Percentiles rank a stretch among this genome's conserved stretches.
phyloP scores from a whole-genome alignment of 1,140 invertebrate genomes.

The Thaumatotibia leucotreta region DNA sequence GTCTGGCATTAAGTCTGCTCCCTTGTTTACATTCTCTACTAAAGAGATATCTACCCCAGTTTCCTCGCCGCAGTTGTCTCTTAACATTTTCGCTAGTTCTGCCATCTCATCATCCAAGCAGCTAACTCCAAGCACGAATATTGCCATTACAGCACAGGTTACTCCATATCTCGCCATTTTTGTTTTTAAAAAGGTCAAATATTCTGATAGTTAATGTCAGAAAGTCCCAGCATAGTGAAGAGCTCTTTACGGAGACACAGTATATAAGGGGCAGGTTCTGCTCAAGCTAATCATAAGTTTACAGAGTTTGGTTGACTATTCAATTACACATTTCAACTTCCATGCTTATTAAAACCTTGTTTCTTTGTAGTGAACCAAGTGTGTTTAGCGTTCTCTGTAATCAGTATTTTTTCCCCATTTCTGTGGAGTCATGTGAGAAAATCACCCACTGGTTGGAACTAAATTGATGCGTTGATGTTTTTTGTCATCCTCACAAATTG shows the following conservation, averaged over 20 bases:
- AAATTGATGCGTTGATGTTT: constrained; percentile 2
- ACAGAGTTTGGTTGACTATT: constrained; percentile 7
- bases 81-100: constrained; percentile 53
- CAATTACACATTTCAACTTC: constrained; percentile 34
- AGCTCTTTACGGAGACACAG: neutral
- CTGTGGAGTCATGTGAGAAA: constrained; percentile 38
- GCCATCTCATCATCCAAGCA: constrained; percentile 56
- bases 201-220: neutral
- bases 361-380: constrained; percentile 21
- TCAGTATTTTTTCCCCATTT: constrained; percentile 31
- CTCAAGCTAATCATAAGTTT: neutral
- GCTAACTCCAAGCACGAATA: constrained; percentile 14
- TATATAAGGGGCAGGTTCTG: constrained; percentile 32
- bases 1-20: constrained; percentile 43
- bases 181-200: neutral
- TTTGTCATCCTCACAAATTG: constrained; percentile 15
- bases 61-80: constrained; percentile 53
- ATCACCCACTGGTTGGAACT: constrained; percentile 27
- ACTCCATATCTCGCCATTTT: neutral
- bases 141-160: constrained; percentile 3
- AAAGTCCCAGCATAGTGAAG: neutral
- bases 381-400: constrained; percentile 18
- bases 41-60: constrained; percentile 44
- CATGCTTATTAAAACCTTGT: constrained; percentile 37
- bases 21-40: constrained; percentile 46